Evolutionary conservation across 2,797 vertebrate species (phyloP), one percentile per base, ranked within the genome.

Genomic region (Sebastiscus albofasciatus): DNA sequence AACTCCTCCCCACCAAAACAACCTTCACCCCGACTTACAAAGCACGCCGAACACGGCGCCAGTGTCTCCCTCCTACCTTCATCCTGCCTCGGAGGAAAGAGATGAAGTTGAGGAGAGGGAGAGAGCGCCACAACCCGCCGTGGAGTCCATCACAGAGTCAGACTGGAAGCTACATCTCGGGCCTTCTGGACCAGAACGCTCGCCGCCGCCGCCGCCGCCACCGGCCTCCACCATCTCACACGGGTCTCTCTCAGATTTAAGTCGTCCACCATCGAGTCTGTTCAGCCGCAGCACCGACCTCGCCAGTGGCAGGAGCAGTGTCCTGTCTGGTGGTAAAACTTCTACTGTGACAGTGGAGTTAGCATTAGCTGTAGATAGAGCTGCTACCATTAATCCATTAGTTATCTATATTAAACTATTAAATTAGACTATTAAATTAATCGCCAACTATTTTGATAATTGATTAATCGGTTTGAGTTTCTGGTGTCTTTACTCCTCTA

Each of bases 231-330:
- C 33, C n/a, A 12, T 78, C 71, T 88, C 82, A 1, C 26, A 36
- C 4, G 65, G 26, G 36, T 92, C 90, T 39, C 54, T 86, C 14
- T 89, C 93, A 1, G 86, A 93, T 74, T 91, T 93, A 1, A 83
- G 79, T 11, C 29, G 79, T 2, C 72, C 81, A 1, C 61, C 87
- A 1, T 91, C 91, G 27, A 83, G 90, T 62, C 77, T 87, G 49
- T 92, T 90, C 74, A 93, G 93, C 67, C 86, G 80, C 10, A 91
- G 91, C 84, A 86, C 87, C 1, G 70, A 49, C n/a, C 69, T 94
- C 12, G 61, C 54, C 74, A 94, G 89, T 0, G 71, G 89, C 67
- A 76, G 83, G 84, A 92, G 52, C n/a, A 90, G 85, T 18, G 5
- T 67, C 31, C 29, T 80, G 24, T 87, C 92, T 75, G 90, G 88